Evolutionary conservation across 1,140 invertebrate species (phyloP).

Genomic region (Drepana arcuata): DNA sequence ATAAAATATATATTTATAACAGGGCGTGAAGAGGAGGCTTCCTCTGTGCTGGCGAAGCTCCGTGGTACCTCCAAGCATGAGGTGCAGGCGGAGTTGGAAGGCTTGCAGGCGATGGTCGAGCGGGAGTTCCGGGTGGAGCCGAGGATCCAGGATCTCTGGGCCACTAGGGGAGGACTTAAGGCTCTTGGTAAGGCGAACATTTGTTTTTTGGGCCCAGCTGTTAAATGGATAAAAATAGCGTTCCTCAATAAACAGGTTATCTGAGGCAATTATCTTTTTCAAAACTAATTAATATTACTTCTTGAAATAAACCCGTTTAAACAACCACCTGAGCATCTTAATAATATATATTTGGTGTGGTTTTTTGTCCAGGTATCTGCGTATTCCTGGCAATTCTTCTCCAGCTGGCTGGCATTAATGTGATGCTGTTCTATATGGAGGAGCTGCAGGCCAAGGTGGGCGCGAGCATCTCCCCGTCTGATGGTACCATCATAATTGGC

Average conservation of each 20-base stretch:
- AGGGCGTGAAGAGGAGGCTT: slow-evolving; percentile 75
- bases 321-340: too few species aligned
- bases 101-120: slow-evolving; percentile 60
- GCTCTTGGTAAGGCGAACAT: slow-evolving; percentile 70
- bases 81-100: slow-evolving; percentile 76
- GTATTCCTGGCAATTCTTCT: slow-evolving; percentile 81
- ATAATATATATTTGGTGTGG: too few species aligned
- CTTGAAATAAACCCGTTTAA: too few species aligned
- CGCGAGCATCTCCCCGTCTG: slow-evolving; percentile 72
- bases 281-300: too few species aligned
- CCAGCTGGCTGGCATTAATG: slow-evolving; percentile 87
- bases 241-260: too few species aligned
- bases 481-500: slow-evolving; percentile 86
- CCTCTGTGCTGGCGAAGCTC: slow-evolving; percentile 77
- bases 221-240: too few species aligned
- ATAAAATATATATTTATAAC: too few species aligned
- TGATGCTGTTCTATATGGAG: slow-evolving; percentile 86
- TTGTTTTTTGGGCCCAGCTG: too few species aligned
- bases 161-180: slow-evolving; percentile 57
- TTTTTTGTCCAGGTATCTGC: slow-evolving; percentile 76
- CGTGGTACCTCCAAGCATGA: slow-evolving; percentile 73
- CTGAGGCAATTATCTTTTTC: too few species aligned
- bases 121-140: slow-evolving; percentile 43
- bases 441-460: slow-evolving; percentile 76
- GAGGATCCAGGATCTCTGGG: slow-evolving; percentile 58